Percentiles rank a stretch among this genome's conserved stretches.
Conservation (phyloP, 2,113 vertebrate genomes). For the Chaetorhynchus papuensis region DNA sequence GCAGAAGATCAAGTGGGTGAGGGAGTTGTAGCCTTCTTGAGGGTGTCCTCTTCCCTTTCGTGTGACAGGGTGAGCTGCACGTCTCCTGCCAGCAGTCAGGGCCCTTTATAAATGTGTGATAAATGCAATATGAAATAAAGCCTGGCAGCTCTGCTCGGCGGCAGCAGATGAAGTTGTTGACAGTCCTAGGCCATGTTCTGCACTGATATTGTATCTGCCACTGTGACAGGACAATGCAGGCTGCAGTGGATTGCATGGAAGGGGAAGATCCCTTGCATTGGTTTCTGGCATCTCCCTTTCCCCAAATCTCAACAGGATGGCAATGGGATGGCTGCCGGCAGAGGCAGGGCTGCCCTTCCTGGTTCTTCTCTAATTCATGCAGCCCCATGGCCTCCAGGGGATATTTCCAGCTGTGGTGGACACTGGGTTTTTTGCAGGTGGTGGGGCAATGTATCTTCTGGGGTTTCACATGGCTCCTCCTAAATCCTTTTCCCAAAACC, state of each 20-base stretch:
- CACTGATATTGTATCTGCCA: not conserved
- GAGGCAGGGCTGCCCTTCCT: not conserved
- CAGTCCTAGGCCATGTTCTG: not conserved
- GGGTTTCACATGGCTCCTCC: not conserved
- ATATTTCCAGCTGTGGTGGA: not conserved
- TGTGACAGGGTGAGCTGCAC: not conserved
- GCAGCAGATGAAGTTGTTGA: not conserved
- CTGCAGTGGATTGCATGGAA: not conserved
- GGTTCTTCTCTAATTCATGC: not conserved
- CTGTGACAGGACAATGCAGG: not conserved
- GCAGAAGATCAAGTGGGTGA: not conserved
- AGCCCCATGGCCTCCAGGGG: not conserved
- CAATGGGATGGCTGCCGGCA: not conserved
- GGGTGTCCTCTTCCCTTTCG: not conserved
- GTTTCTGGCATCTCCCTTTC: not conserved
- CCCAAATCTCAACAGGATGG: not conserved
- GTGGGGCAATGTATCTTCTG: not conserved
- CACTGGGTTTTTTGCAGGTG: fast-evolving
- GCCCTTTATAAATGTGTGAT: not conserved
- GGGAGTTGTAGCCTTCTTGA: not conserved
- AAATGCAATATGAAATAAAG: not conserved
- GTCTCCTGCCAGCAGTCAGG: not conserved
- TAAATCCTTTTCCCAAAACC: not conserved
- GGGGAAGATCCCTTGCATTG: not conserved
- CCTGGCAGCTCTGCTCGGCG: fast-evolving